Evolutionary conservation across 2,113 vertebrate species (phyloP).

Genomic region (Ophthalmolycus amberensis): DNA sequence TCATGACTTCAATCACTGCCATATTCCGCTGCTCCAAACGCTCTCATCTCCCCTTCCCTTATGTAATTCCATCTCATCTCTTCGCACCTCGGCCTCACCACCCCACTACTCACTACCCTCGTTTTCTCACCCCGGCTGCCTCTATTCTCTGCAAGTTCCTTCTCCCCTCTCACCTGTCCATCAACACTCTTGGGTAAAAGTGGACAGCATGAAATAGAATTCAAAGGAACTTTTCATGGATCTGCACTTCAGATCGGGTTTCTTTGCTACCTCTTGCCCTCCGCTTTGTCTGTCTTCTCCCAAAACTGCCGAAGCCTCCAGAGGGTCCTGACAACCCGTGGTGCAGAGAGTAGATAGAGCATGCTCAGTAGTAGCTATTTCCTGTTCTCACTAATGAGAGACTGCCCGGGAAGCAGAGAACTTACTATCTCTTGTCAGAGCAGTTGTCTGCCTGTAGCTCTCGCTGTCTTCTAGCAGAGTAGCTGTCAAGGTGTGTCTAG

Average conservation of each 20-base stretch:
- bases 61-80: constrained; percentile 20
- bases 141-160: constrained; percentile 14
- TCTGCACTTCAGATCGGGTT: constrained; percentile 10
- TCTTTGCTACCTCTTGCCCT: constrained; percentile 13
- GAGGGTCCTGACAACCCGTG: neutral
- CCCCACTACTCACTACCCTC: neutral
- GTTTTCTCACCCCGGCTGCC: constrained; percentile 18
- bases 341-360: constrained; percentile 27
- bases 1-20: constrained; percentile 10
- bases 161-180: constrained; percentile 35
- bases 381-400: constrained; percentile 63
- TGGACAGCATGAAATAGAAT: constrained; percentile 22
- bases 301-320: constrained; percentile 3
- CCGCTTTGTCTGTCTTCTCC: constrained; percentile 15
- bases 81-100: constrained; percentile 7
- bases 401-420: constrained; percentile 36
- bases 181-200: constrained; percentile 25
- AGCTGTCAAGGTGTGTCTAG: constrained; percentile 64
- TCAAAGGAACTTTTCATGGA: constrained; percentile 37
- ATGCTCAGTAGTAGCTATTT: constrained; percentile 45
- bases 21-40: neutral
- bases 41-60: neutral
- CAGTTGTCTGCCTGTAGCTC: constrained; percentile 39
- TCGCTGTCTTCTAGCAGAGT: constrained; percentile 12
- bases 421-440: constrained; percentile 62